Conservation (phyloP, 2,113 vertebrate genomes). For the Tragelaphus buxtoni region DNA sequence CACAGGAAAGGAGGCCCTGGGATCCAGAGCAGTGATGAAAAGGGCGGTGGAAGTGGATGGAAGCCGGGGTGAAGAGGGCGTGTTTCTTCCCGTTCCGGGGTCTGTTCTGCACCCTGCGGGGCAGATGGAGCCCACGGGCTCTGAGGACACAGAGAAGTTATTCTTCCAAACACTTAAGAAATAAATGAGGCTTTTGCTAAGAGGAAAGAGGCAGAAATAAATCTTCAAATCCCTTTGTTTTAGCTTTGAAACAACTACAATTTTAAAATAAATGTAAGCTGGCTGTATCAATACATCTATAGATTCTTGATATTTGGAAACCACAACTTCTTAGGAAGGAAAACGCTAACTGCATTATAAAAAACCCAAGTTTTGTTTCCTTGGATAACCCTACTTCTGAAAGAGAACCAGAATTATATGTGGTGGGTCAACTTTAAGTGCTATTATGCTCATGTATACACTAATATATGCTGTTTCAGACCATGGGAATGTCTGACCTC, state of each 20-base stretch:
- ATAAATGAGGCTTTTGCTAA: background rate
- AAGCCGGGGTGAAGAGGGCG: accelerated
- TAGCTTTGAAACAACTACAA: background rate
- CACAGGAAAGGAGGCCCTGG: accelerated
- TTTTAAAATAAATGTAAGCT: background rate
- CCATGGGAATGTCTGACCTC: background rate
- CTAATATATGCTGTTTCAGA: background rate
- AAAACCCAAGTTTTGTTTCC: background rate
- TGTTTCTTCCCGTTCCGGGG: accelerated
- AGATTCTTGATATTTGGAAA: background rate
- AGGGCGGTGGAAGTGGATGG: accelerated
- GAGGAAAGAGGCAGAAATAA: background rate
- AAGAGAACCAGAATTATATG: background rate
- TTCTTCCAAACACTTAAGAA: background rate
- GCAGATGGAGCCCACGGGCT: accelerated
- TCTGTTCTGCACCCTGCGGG: accelerated
- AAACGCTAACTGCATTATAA: background rate
- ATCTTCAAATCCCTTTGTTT: no score
- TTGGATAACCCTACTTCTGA: background rate
- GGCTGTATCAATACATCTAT: background rate
- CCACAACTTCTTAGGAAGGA: background rate
- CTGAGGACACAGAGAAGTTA: accelerated
- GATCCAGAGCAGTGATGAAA: background rate
- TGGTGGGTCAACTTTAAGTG: background rate
- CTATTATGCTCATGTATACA: background rate